Conservation (phyloP, 2,113 vertebrate species). For the Mungos mungo region DNA sequence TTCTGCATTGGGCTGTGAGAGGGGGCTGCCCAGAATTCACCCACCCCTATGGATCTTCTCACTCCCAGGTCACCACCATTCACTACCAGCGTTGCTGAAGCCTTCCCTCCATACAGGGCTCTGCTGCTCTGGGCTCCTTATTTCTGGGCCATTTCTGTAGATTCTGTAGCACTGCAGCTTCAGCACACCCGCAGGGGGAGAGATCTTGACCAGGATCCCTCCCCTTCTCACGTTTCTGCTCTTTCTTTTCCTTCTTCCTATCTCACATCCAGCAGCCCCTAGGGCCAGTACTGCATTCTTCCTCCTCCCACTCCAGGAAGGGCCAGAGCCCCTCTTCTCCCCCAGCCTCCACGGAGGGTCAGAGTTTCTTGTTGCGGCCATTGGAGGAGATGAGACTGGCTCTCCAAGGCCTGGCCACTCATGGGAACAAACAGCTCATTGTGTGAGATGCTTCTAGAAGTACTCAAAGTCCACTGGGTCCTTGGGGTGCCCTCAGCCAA, state of each 20-base stretch:
- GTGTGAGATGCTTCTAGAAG: neutral
- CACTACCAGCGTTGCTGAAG: neutral
- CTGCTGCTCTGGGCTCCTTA: neutral
- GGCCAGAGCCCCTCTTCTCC: neutral
- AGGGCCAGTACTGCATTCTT: neutral
- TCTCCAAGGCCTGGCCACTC: neutral
- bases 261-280: neutral
- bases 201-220: neutral
- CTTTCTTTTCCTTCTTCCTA: neutral
- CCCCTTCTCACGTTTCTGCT: neutral
- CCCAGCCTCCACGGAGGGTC: neutral
- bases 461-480: neutral
- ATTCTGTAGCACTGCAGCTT: neutral
- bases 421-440: conserved; percentile 12
- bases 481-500: neutral
- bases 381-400: neutral
- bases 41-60: accelerated
- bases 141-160: neutral
- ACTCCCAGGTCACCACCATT: neutral
- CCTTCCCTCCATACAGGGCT: too few relatives aligned
- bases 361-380: neutral
- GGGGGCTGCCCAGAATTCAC: neutral
- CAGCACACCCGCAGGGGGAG: neutral
- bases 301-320: neutral
- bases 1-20: accelerated